Evolutionary conservation across 2,888 invertebrate genomes (phyloP), one percentile per base, ranked within the genome.

Genomic region (Lasioglossum morio): DNA sequence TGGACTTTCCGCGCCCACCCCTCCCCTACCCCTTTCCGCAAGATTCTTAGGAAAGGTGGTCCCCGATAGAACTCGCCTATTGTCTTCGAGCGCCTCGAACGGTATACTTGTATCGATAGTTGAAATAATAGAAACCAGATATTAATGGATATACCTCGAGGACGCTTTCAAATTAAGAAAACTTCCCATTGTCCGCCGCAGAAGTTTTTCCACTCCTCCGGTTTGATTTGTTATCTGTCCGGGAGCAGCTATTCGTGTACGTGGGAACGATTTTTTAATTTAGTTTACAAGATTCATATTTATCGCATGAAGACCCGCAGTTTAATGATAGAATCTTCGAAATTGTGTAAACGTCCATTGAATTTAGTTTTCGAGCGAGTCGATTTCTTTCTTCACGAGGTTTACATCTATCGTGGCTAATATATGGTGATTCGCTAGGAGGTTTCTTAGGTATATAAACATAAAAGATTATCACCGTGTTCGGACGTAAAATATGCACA

Each of bases 21-120:
- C 30, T 30, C 30, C 27, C 16, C 30, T 34, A n/a, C 2, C 63
- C 30, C 30, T 12, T 27, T 12, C 60, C 34, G 19, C 30, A 34
- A 34, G 73, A 77, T 72, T 63, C 57, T 79, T 76, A 75, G 76
- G 57, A 53, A 57, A 37, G 85, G 84, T 79, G 84, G 70, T 84
- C 84, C 34, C 66, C 72, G 46, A 40, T 57, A 57, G n/a, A 48
- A 57, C 23, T 63, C 23, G 37, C 53, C 34, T 53, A 37, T 48
- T 77, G 69, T 69, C 69, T 37, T 37, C 37, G 63, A 77, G 34
- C 4, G 70, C 19, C n/a, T n/a, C 57, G 37, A 63, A 30, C 37
- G 40, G 77, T 46, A 63, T 77, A 27, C 63, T 40, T 63, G 77
- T 66, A 63, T 40, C 63, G 43, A 77, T 43, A 40, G 66, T 63